Conservation (phyloP, 2,113 vertebrate species). For the Raja brachyura region DNA sequence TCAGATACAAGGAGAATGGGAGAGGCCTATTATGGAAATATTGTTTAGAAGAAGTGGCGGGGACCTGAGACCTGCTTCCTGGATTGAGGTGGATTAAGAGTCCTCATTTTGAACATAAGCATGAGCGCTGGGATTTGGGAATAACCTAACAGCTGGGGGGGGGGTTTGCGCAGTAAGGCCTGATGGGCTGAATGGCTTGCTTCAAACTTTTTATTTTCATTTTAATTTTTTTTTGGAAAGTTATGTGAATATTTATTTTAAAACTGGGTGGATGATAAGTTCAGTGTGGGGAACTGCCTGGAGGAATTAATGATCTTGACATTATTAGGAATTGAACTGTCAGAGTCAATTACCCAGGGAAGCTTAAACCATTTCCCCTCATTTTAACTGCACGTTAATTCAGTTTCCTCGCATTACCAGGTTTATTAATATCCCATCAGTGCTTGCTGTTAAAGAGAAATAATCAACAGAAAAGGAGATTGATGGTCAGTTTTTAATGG, state of each 20-base stretch:
- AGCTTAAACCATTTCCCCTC: neutral
- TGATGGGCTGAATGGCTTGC: too few relatives aligned
- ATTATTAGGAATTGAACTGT: constrained; percentile 27
- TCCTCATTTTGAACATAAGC: too few relatives aligned
- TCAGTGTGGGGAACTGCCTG: neutral
- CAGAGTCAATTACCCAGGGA: neutral
- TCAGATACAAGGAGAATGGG: too few relatives aligned
- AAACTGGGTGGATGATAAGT: neutral
- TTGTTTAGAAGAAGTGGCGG: too few relatives aligned
- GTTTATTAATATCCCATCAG: constrained; percentile 24
- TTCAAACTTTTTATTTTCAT: too few relatives aligned
- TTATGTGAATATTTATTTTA: neutral
- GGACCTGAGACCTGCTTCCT: too few relatives aligned
- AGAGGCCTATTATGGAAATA: too few relatives aligned
- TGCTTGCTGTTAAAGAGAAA: neutral
- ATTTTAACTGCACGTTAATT: constrained; percentile 32
- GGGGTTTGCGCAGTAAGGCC: too few relatives aligned
- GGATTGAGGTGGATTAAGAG: too few relatives aligned
- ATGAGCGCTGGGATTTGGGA: too few relatives aligned
- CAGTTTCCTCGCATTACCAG: neutral
- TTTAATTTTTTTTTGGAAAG: neutral
- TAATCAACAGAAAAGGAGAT: neutral
- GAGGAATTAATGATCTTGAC: constrained; percentile 1
- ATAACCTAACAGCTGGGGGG: too few relatives aligned
- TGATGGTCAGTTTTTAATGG: constrained; percentile 22